Evolutionary conservation across 2,888 invertebrate species (phyloP), one percentile per base, ranked within the genome.

Genomic region (Melangyna quadrimaculata): DNA sequence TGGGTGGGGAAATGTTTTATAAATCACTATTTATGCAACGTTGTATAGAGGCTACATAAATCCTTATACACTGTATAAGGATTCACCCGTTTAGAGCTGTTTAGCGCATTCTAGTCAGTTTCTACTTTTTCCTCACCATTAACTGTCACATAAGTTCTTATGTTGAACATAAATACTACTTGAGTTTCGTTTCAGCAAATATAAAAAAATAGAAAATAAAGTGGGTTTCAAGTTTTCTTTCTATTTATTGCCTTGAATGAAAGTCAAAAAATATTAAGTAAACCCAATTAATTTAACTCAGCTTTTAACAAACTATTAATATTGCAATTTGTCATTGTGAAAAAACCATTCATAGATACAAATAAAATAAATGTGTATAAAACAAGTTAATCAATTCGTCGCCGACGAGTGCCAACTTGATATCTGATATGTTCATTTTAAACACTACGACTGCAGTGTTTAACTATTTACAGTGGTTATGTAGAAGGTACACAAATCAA

Each of bases 331-430:
- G 22, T 22, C 22, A 27, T 3, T 24, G 8, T 24, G 24, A n/a
- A 8, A 29, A 9, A 51, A 73, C 27, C 19, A 69, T 53, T 43
- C 69, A 32, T 8, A 63, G 55, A 75, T 65, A 71, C 24, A 72
- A 57, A n/a, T n/a, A n/a, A n/a, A n/a, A n/a, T n/a, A n/a, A n/a
- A n/a, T n/a, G n/a, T n/a, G n/a, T 27, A 22, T 63, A 24, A 78
- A 71, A 80, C 40, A 82, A 78, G 72, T 73, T 73, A 73, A 82
- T 78, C 78, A 82, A 78, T 73, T 55, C 55, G 17, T 35, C 19
- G 8, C 35, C 7, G 43, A 35, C 43, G 77, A 71, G 67, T 78
- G 72, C 67, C 82, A 78, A 73, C 61, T 53, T 69, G 61, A 43
- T 67, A 59, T 69, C 53, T 43, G 77, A 59, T 59, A 37, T 59